Conservation (phyloP, 2,888 invertebrate species). For the Andrena minutula region DNA sequence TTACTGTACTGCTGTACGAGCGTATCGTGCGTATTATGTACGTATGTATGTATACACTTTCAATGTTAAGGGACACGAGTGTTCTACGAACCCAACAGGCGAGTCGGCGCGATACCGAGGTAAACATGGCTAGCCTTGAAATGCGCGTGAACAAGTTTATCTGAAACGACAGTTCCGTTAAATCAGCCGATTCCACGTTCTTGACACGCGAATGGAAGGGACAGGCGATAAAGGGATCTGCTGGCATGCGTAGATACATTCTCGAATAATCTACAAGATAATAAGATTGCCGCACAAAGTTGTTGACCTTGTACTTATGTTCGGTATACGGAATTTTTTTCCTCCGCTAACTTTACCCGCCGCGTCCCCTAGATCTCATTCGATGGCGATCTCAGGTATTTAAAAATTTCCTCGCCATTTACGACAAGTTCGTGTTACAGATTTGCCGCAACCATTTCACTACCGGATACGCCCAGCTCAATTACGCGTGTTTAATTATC, state of each 20-base stretch:
- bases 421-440: too few relatives aligned
- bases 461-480: too few relatives aligned
- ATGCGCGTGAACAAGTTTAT: slow-evolving; percentile 28
- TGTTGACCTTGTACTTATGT: slow-evolving; percentile 1
- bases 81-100: slow-evolving; percentile 2
- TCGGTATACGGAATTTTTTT: neutral
- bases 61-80: neutral
- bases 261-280: too few relatives aligned
- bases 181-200: slow-evolving; percentile 12
- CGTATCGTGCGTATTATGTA: too few relatives aligned
- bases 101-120: neutral
- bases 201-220: neutral
- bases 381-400: too few relatives aligned
- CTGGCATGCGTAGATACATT: slow-evolving; percentile 1
- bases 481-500: too few relatives aligned
- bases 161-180: slow-evolving; percentile 14
- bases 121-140: slow-evolving; percentile 51
- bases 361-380: neutral
- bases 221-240: slow-evolving; percentile 4
- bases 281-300: neutral
- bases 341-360: neutral
- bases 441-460: too few relatives aligned
- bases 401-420: too few relatives aligned
- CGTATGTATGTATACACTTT: neutral
- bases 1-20: too few relatives aligned